These are phyloP conservation scores for Smittia aterrima DNA, from an alignment of 2,888 invertebrate genomes.

Conservation along the genomic window DNA sequence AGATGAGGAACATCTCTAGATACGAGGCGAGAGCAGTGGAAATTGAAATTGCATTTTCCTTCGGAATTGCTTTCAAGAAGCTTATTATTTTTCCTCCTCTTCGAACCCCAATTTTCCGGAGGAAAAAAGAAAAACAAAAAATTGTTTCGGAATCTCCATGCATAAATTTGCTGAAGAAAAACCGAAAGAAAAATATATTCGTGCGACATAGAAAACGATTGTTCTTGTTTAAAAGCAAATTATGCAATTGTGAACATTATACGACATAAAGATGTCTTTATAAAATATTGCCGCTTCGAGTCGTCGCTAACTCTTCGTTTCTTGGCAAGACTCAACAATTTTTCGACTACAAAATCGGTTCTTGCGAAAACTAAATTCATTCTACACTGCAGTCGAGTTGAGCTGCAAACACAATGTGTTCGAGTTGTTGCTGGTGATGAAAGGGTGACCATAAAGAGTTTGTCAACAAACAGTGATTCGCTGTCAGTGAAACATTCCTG, in stretches of 20 bases:
- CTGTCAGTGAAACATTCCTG: too few species aligned
- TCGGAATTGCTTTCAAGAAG: conserved; percentile 1
- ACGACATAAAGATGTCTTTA: conserved; percentile 36
- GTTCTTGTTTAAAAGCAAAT: conserved; percentile 39
- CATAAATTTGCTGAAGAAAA: background rate
- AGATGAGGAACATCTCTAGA: background rate
- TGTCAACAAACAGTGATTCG: too few species aligned
- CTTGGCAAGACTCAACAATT: too few species aligned
- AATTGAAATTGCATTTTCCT: conserved; percentile 20
- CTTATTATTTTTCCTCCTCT: background rate
- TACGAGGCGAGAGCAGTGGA: background rate
- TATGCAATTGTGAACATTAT: conserved; percentile 39
- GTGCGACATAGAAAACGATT: conserved; percentile 25
- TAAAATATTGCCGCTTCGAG: conserved; percentile 25
- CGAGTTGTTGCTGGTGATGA: too few species aligned
- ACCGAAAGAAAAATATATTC: background rate
- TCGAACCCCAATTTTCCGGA: background rate
- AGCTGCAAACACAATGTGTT: too few species aligned
- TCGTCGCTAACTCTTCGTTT: too few species aligned
- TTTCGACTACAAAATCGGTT: too few species aligned
- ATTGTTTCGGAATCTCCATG: background rate
- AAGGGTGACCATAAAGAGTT: too few species aligned
- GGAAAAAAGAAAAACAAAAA: background rate
- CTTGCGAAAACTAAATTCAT: too few species aligned
- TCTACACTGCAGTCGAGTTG: too few species aligned